These are phyloP conservation scores for Stenichneumon culpator DNA, from an alignment of 2,888 invertebrate genomes.

Conservation along the genomic window DNA sequence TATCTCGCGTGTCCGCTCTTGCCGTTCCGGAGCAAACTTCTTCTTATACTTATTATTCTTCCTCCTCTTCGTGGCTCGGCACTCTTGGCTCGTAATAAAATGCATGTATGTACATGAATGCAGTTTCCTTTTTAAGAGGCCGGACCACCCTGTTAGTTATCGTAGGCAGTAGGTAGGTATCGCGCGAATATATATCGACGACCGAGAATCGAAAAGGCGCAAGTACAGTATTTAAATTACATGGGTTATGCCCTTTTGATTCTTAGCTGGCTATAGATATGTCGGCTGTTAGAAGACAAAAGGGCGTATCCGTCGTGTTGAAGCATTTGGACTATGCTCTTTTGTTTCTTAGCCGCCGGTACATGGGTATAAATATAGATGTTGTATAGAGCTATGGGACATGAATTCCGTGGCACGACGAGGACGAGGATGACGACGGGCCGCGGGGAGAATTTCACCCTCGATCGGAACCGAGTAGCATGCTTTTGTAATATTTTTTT, in stretches of 20 bases:
- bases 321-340: background rate
- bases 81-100: slow-evolving; percentile 75
- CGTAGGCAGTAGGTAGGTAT: slow-evolving; percentile 51
- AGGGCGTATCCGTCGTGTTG: background rate
- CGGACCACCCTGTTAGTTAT: slow-evolving; percentile 74
- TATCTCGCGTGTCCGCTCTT: slow-evolving; percentile 53
- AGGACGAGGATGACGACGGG: background rate
- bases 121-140: slow-evolving; percentile 76
- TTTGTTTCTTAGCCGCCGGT: too few species aligned
- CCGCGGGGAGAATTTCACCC: slow-evolving; percentile 2
- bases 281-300: background rate
- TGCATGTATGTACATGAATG: slow-evolving; percentile 75
- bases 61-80: slow-evolving; percentile 41
- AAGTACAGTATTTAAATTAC: background rate
- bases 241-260: background rate
- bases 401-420: slow-evolving; percentile 21
- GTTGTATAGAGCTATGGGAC: background rate
- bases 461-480: background rate
- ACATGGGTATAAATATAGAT: too few species aligned
- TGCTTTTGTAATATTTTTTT: background rate
- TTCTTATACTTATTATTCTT: slow-evolving; percentile 12
- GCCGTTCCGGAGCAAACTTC: slow-evolving; percentile 57
- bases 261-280: background rate
- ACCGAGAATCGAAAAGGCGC: background rate
- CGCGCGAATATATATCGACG: background rate